Conservation (phyloP, 2,113 vertebrate species). For the Panthera leo region DNA sequence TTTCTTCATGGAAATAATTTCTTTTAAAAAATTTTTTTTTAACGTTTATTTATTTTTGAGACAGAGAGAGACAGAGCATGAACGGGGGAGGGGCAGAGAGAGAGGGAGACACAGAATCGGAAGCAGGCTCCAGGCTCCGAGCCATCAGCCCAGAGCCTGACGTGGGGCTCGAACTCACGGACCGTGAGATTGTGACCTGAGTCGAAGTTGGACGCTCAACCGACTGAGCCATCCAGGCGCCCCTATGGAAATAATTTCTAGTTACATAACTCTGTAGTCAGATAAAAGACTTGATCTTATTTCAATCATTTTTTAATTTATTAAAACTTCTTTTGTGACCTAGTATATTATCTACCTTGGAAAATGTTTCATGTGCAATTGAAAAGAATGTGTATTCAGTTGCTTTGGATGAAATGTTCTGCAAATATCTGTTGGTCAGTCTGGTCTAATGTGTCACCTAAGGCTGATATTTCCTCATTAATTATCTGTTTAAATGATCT, state of each 20-base stretch:
- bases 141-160: too few relatives aligned
- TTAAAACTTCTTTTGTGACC: neutral
- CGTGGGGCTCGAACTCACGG: too few relatives aligned
- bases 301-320: neutral
- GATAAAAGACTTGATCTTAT: neutral
- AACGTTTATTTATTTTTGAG: too few relatives aligned
- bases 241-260: neutral
- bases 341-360: neutral
- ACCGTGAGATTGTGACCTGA: too few relatives aligned
- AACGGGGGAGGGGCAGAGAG: too few relatives aligned
- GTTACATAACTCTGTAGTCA: neutral
- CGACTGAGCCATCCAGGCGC: too few relatives aligned
- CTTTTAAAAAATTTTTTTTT: neutral
- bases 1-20: neutral
- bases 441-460: neutral
- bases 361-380: neutral
- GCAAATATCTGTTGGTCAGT: neutral
- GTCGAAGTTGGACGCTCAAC: too few relatives aligned
- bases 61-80: too few relatives aligned
- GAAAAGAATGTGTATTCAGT: neutral
- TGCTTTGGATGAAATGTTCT: neutral
- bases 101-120: too few relatives aligned
- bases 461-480: neutral
- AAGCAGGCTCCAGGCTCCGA: too few relatives aligned
- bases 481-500: neutral